A percentile compares a stretch with the other conserved stretches of the same genome.
Conservation (phyloP, 2,797 vertebrate species). For the Pseudochaenichthys georgianus region DNA sequence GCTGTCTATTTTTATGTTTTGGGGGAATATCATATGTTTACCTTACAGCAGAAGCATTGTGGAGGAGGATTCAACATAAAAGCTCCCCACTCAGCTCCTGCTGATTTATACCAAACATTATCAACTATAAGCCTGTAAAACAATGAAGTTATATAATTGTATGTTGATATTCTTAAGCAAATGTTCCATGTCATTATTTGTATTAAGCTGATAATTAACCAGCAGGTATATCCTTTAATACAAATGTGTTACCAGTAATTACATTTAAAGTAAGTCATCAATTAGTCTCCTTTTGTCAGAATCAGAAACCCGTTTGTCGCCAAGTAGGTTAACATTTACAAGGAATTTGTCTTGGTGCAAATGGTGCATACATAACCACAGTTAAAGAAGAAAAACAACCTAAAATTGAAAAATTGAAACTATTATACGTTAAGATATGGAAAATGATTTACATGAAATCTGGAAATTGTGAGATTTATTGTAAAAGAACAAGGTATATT, state of each 20-base stretch:
- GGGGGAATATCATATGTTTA: neutral
- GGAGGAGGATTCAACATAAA: conserved; percentile 8
- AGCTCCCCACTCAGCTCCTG: neutral
- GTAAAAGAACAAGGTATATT: neutral
- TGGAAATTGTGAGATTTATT: neutral
- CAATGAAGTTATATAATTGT: neutral
- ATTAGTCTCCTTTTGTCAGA: neutral
- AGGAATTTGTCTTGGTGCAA: no score
- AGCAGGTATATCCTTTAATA: neutral
- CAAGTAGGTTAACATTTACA: no score
- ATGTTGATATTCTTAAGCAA: neutral
- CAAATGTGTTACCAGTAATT: neutral
- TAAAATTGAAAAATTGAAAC: no score
- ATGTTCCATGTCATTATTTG: neutral
- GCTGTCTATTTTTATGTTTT: neutral
- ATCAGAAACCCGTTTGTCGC: no score
- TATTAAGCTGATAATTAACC: neutral
- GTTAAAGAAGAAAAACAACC: no score
- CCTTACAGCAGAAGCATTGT: neutral
- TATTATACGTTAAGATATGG: no score
- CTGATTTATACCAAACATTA: neutral
- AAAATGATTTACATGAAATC: no score
- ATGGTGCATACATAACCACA: no score
- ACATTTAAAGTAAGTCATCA: neutral
- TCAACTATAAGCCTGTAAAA: neutral